Percentiles rank a stretch among this genome's conserved stretches.
These are phyloP conservation scores for Mesorhabditis belari DNA, from an alignment of 2,888 invertebrate genomes.

Conservation along the genomic window DNA sequence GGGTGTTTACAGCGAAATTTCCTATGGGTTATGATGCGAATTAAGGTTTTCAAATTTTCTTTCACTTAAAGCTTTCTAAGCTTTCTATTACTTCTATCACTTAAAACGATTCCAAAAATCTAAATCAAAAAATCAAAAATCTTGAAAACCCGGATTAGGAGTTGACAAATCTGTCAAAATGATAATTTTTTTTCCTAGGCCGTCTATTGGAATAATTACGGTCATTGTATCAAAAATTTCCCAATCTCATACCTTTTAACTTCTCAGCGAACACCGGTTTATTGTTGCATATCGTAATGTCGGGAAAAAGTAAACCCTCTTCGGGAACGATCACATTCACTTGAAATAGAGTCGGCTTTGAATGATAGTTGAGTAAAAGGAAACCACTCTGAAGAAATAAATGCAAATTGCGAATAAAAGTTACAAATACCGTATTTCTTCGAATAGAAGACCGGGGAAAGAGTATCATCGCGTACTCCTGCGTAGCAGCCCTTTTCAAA, in stretches of 20 bases:
- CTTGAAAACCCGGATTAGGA: too few relatives aligned
- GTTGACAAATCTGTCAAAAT: too few relatives aligned
- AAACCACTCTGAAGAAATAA: slow-evolving; percentile 28
- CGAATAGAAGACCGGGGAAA: too few relatives aligned
- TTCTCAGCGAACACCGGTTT: slow-evolving; percentile 11
- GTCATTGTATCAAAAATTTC: not conserved
- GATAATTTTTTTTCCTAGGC: not conserved
- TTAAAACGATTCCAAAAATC: too few relatives aligned
- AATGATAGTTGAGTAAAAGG: slow-evolving; percentile 33
- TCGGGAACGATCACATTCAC: slow-evolving; percentile 28
- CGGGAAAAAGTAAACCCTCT: slow-evolving; percentile 30
- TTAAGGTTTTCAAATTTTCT: too few relatives aligned
- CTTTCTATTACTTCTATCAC: too few relatives aligned
- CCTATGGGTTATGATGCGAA: too few relatives aligned
- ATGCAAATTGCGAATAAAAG: not conserved
- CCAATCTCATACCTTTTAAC: slow-evolving; percentile 3
- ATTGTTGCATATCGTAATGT: slow-evolving; percentile 23
- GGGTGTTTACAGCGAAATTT: too few relatives aligned
- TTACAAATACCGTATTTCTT: not conserved
- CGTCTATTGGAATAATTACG: not conserved
- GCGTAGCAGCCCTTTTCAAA: too few relatives aligned
- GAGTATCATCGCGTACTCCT: too few relatives aligned
- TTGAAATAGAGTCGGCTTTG: slow-evolving; percentile 38
- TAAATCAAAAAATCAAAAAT: too few relatives aligned
- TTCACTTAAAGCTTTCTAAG: too few relatives aligned